These are phyloP conservation scores for Ariolimax columbianus DNA, from an alignment of 2,888 invertebrate species.

Conservation along the genomic window DNA sequence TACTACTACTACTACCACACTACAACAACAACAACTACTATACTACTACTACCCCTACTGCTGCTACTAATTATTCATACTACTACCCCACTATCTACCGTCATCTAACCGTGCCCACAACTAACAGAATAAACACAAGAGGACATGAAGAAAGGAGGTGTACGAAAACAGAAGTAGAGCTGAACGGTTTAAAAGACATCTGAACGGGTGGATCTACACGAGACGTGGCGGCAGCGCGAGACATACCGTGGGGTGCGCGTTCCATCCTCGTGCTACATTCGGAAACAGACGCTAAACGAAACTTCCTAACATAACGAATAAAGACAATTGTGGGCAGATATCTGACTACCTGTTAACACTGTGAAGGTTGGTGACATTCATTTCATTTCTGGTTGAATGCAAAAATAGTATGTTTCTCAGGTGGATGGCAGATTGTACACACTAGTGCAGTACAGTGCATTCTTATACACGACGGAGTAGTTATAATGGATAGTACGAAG, in stretches of 20 bases:
- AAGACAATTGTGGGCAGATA: too few species aligned
- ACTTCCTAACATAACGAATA: too few species aligned
- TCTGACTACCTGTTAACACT: too few species aligned
- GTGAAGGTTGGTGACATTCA: too few species aligned
- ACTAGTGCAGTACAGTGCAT: too few species aligned
- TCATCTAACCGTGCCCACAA: neutral
- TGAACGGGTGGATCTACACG: neutral
- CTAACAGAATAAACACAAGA: neutral
- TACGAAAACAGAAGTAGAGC: neutral
- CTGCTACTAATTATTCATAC: neutral
- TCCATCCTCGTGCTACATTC: neutral
- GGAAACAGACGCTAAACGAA: too few species aligned
- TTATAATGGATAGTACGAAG: too few species aligned
- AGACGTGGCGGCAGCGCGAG: neutral
- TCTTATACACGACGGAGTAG: too few species aligned
- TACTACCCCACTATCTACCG: neutral
- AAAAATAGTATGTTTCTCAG: too few species aligned
- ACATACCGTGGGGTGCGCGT: neutral
- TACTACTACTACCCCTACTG: constrained; percentile 1
- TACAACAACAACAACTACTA: neutral
- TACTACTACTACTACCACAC: neutral
- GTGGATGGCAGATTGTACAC: too few species aligned
- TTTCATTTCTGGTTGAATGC: too few species aligned
- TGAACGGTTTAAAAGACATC: neutral
- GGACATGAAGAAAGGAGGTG: neutral